A percentile compares a stretch with the other conserved stretches of the same genome.
phyloP scores from a whole-genome alignment of 92 coral and sea anemone species.

The Palythoa grandis region DNA sequence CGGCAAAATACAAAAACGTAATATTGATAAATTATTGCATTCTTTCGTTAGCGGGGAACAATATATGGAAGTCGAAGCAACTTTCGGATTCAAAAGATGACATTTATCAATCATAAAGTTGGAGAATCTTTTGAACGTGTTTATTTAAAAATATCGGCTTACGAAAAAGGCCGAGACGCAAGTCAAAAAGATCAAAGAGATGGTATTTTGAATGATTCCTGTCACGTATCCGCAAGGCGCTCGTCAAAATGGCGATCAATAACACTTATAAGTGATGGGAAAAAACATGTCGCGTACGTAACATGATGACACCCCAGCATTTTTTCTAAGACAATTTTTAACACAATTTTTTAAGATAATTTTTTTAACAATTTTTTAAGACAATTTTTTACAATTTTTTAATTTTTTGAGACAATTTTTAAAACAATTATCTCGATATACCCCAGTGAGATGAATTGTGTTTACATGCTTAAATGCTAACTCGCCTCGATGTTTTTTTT shows the following conservation, averaged over 20 bases:
- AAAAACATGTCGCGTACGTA: too few relatives aligned
- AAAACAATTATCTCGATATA: too few relatives aligned
- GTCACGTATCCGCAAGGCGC: neutral
- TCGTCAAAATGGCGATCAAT: neutral
- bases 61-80: neutral
- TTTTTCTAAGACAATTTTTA: neutral
- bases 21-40: neutral
- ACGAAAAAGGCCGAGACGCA: neutral
- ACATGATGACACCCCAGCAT: too few relatives aligned
- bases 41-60: neutral
- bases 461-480: too few relatives aligned
- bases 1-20: neutral
- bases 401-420: too few relatives aligned
- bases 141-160: neutral
- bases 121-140: neutral
- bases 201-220: neutral
- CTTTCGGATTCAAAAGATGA: neutral
- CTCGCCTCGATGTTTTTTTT: too few relatives aligned
- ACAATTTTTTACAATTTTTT: too few relatives aligned
- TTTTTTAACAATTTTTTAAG: too few relatives aligned
- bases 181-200: constrained; percentile 34
- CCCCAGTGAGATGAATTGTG: too few relatives aligned
- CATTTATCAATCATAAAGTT: neutral
- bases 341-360: too few relatives aligned
- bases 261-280: neutral